Conservation (phyloP, 2,888 invertebrate species). For the Timema podura region DNA sequence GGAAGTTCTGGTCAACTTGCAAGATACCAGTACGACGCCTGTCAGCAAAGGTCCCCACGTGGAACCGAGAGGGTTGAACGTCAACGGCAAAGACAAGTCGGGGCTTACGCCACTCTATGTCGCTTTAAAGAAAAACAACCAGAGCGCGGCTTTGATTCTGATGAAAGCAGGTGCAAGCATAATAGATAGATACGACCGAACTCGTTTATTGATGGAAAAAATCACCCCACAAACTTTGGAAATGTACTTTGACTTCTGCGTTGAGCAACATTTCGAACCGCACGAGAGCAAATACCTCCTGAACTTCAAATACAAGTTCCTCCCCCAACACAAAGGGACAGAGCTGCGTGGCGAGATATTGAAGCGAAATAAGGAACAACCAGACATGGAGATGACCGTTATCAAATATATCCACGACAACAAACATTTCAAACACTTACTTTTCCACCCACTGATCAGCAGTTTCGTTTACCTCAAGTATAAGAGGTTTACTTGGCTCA, state of each 20-base stretch:
- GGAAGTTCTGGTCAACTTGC: constrained; percentile 9
- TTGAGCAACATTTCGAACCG: background rate
- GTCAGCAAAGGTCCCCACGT: too few species aligned
- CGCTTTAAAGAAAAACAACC: background rate
- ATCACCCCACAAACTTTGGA: constrained; percentile 9
- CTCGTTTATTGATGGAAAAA: background rate
- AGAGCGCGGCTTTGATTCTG: background rate
- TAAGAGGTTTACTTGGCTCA: background rate
- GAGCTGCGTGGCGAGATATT: too few species aligned
- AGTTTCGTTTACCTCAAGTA: constrained; percentile 12
- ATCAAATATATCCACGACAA: background rate
- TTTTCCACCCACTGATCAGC: background rate
- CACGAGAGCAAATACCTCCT: background rate
- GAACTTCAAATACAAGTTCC: constrained; percentile 8
- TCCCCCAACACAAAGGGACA: background rate
- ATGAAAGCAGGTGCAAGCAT: background rate
- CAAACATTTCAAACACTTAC: constrained; percentile 8
- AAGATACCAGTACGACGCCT: background rate
- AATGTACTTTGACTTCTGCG: constrained; percentile 1
- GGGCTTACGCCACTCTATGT: constrained; percentile 9
- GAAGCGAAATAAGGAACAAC: background rate
- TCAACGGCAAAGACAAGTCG: background rate
- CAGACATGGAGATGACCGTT: constrained; percentile 1
- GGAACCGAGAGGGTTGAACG: background rate
- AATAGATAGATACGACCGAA: background rate